phyloP scores from a whole-genome alignment of 2,888 invertebrate genomes.

The Atrina japonica region DNA sequence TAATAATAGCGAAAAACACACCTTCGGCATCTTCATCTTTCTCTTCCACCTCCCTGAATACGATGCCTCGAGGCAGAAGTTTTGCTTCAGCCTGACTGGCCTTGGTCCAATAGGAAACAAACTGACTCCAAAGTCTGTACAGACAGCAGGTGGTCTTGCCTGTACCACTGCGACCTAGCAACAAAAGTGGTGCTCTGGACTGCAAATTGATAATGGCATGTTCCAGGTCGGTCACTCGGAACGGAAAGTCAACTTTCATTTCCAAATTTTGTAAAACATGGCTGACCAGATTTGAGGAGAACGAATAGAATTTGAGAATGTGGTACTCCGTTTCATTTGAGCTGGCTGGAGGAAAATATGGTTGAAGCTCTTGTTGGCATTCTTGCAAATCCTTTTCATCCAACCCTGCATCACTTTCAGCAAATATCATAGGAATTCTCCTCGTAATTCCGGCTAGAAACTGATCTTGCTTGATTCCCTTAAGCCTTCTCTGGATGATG shows the following conservation, averaged over 20 bases:
- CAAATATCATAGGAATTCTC: slow-evolving; percentile 62
- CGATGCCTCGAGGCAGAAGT: slow-evolving; percentile 54
- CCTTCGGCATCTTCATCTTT: neutral
- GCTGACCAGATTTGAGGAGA: slow-evolving; percentile 67
- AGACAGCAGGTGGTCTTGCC: slow-evolving; percentile 77
- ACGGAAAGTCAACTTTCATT: slow-evolving; percentile 73
- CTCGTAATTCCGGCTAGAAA: slow-evolving; percentile 33
- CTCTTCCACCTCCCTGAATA: slow-evolving; percentile 42
- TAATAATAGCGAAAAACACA: neutral
- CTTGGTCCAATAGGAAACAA: slow-evolving; percentile 68
- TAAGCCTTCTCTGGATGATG: slow-evolving; percentile 66
- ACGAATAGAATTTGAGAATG: slow-evolving; percentile 76
- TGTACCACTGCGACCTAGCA: slow-evolving; percentile 77
- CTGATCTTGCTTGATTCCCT: slow-evolving; percentile 52
- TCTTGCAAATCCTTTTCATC: slow-evolving; percentile 30
- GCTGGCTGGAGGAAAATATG: slow-evolving; percentile 70
- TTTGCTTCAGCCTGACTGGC: slow-evolving; percentile 60
- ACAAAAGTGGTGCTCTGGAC: slow-evolving; percentile 64
- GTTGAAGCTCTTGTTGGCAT: slow-evolving; percentile 49
- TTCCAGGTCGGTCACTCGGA: slow-evolving; percentile 74
- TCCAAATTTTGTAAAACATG: slow-evolving; percentile 64
- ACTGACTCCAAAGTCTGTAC: slow-evolving; percentile 72
- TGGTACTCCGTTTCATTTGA: slow-evolving; percentile 71
- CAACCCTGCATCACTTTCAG: slow-evolving; percentile 55
- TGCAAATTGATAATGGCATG: slow-evolving; percentile 71